These are phyloP conservation scores for Candidula unifasciata DNA, from an alignment of 2,888 invertebrate species.

Conservation along the genomic window DNA sequence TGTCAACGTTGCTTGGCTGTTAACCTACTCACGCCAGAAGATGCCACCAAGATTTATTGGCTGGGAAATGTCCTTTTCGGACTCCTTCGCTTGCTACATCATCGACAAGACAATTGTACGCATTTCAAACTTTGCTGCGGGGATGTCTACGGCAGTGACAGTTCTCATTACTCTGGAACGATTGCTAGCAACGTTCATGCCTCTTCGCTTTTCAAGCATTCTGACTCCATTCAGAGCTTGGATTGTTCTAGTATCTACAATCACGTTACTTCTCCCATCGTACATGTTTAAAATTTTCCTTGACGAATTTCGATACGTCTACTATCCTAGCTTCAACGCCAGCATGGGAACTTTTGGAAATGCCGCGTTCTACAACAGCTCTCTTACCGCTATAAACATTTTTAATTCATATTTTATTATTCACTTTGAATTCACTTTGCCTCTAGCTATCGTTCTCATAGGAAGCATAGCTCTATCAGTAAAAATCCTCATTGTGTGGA, in stretches of 20 bases:
- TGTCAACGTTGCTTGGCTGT: not conserved
- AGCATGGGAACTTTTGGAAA: not conserved
- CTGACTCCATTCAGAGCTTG: not conserved
- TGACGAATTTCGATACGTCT: not conserved
- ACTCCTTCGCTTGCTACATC: not conserved
- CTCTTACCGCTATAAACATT: not conserved
- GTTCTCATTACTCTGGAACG: conserved; percentile 15
- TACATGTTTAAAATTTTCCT: conserved; percentile 9
- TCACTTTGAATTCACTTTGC: conserved; percentile 6
- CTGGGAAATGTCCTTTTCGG: not conserved
- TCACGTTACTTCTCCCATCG: not conserved
- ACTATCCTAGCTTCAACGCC: not conserved
- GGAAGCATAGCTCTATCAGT: not conserved
- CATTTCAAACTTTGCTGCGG: not conserved
- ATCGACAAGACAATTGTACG: conserved; percentile 7
- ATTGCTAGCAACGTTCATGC: not conserved
- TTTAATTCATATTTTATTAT: not conserved
- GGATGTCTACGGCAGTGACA: not conserved
- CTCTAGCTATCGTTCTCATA: not conserved
- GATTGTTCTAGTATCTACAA: not conserved
- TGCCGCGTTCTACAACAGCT: not conserved
- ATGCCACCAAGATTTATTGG: not conserved
- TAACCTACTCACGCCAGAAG: not conserved
- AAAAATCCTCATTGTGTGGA: not conserved
- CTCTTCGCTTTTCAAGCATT: not conserved